A percentile compares a stretch with the other conserved stretches of the same genome.
phyloP scores from a whole-genome alignment of 2,888 invertebrate genomes.

The Sepiola atlantica region DNA sequence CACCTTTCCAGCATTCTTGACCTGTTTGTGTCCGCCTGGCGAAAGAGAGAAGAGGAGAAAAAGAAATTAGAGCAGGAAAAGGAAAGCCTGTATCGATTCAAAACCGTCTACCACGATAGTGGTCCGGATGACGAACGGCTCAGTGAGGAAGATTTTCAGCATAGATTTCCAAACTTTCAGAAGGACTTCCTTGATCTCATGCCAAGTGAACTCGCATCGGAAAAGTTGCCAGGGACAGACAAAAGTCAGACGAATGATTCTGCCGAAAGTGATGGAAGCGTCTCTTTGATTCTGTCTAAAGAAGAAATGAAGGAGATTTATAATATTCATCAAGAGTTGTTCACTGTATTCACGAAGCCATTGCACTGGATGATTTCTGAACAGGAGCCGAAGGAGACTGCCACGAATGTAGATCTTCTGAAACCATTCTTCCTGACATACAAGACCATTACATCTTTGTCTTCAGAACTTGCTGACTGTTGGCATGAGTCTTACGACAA shows the following conservation, averaged over 20 bases:
- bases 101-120: slow-evolving; percentile 68
- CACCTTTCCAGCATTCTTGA: slow-evolving; percentile 62
- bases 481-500: slow-evolving; percentile 52
- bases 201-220: neutral
- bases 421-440: slow-evolving; percentile 36
- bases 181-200: slow-evolving; percentile 57
- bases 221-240: neutral
- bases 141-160: slow-evolving; percentile 70
- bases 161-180: slow-evolving; percentile 74
- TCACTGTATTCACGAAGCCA: slow-evolving; percentile 59
- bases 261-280: neutral
- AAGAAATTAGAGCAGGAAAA: slow-evolving; percentile 83
- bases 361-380: neutral
- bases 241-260: slow-evolving; percentile 47
- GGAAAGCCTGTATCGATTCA: slow-evolving; percentile 79
- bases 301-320: slow-evolving; percentile 63
- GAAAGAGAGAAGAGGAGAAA: slow-evolving; percentile 82
- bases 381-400: neutral
- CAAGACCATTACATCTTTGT: neutral
- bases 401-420: neutral
- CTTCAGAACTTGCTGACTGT: slow-evolving; percentile 19
- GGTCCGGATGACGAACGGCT: slow-evolving; percentile 73
- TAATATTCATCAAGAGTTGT: slow-evolving; percentile 59
- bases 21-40: slow-evolving; percentile 83
- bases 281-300: slow-evolving; percentile 50